phyloP scores from a whole-genome alignment of 2,797 vertebrate species.

The Nyctalus aviator region DNA sequence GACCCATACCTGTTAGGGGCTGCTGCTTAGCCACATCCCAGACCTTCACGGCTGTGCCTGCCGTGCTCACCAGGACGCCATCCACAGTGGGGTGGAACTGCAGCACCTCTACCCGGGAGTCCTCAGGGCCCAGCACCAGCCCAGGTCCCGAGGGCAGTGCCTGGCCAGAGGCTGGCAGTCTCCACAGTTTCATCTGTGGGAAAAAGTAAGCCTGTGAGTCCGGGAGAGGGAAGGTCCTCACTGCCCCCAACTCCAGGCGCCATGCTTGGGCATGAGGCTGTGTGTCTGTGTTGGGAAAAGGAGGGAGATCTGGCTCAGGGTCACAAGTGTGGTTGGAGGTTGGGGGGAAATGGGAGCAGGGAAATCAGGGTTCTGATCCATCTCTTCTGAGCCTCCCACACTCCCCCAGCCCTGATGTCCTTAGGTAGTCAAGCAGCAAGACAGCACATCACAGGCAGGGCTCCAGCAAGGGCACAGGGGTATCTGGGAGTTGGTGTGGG shows the following conservation, averaged over 20 bases:
- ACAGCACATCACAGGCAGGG: neutral
- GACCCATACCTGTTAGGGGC: constrained; percentile 91
- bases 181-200: constrained; percentile 95
- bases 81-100: constrained; percentile 94
- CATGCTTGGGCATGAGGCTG: neutral
- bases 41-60: constrained; percentile 85
- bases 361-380: neutral
- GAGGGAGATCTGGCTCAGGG: neutral
- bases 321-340: neutral
- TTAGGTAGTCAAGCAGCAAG: neutral
- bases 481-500: neutral
- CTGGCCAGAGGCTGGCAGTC: constrained; percentile 83
- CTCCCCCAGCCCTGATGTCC: neutral
- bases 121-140: constrained; percentile 87
- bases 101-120: constrained; percentile 87
- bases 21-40: constrained; percentile 91
- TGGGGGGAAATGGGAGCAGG: too few species aligned
- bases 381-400: neutral
- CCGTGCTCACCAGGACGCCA: constrained; percentile 88
- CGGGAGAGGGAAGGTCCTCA: rapidly evolving
- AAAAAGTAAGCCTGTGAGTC: neutral
- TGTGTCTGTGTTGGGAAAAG: neutral
- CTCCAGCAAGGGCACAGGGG: neutral
- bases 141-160: constrained; percentile 84
- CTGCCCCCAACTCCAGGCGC: neutral